Evolutionary conservation across 2,888 invertebrate genomes (phyloP).

Genomic region (Thyatira batis): DNA sequence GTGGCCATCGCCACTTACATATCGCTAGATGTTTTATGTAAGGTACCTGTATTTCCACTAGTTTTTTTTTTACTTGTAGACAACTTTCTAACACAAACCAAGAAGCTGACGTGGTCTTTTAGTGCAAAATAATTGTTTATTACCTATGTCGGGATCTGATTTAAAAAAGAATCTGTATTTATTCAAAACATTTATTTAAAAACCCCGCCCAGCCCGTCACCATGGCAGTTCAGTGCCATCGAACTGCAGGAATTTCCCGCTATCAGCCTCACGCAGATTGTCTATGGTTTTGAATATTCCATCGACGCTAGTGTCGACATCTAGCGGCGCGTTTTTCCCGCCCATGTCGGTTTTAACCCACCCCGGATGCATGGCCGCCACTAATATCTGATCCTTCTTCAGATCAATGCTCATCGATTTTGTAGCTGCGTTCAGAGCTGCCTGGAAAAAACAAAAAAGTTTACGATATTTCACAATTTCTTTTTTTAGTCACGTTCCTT

Average conservation of each 20-base stretch:
- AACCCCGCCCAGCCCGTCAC: constrained; percentile 68
- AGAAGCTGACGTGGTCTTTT: too few species aligned
- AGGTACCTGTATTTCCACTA: too few species aligned
- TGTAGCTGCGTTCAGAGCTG: constrained; percentile 93
- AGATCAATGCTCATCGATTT: constrained; percentile 92
- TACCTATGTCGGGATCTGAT: too few species aligned
- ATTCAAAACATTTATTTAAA: too few species aligned
- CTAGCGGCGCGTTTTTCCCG: constrained; percentile 89
- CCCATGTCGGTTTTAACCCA: constrained; percentile 97
- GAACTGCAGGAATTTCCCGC: constrained; percentile 90
- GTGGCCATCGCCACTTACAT: too few species aligned
- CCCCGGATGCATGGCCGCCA: constrained; percentile 91
- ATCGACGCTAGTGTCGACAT: constrained; percentile 85
- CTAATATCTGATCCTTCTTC: constrained; percentile 87
- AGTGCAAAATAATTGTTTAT: too few species aligned
- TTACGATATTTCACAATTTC: not conserved
- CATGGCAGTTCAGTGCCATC: constrained; percentile 89
- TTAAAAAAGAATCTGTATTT: too few species aligned
- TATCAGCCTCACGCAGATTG: constrained; percentile 84
- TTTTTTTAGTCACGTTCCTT: not conserved
- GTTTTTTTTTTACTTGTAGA: too few species aligned
- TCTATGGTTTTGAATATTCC: constrained; percentile 86
- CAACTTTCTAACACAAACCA: too few species aligned
- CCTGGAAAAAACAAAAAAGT: constrained; percentile 75
- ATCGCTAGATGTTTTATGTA: too few species aligned